Evolutionary conservation across 2,113 vertebrate species (phyloP).

Genomic region (Glareola pratincola): DNA sequence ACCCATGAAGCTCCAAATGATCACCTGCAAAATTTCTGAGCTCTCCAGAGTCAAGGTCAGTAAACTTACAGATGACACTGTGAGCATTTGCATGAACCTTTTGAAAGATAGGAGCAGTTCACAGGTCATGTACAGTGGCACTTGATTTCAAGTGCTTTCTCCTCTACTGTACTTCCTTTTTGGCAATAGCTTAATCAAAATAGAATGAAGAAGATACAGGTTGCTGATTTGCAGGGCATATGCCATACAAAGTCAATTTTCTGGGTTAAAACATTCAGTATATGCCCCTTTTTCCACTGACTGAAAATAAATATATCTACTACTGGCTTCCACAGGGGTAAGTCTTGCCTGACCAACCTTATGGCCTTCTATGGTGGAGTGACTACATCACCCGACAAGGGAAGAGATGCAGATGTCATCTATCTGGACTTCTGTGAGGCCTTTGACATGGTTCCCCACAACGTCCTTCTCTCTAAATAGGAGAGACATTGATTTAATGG

Average conservation of each 20-base stretch:
- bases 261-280: not conserved
- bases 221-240: not conserved
- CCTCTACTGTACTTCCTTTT: not conserved
- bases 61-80: not conserved
- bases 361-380: not conserved
- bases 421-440: not conserved
- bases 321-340: not conserved
- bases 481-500: not conserved
- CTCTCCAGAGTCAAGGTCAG: not conserved
- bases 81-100: not conserved
- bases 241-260: not conserved
- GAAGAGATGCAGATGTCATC: not conserved
- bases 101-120: not conserved
- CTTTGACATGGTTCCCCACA: accelerated
- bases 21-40: not conserved
- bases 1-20: not conserved
- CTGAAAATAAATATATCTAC: not conserved
- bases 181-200: not conserved
- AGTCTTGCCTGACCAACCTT: not conserved
- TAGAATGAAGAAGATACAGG: not conserved
- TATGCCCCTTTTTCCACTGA: not conserved
- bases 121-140: not conserved
- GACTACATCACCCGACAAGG: not conserved
- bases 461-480: not conserved
- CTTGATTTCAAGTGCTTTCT: not conserved